These are phyloP conservation scores for Mastomys natalensis DNA, from an alignment of 2,113 vertebrate species.

Conservation along the genomic window DNA sequence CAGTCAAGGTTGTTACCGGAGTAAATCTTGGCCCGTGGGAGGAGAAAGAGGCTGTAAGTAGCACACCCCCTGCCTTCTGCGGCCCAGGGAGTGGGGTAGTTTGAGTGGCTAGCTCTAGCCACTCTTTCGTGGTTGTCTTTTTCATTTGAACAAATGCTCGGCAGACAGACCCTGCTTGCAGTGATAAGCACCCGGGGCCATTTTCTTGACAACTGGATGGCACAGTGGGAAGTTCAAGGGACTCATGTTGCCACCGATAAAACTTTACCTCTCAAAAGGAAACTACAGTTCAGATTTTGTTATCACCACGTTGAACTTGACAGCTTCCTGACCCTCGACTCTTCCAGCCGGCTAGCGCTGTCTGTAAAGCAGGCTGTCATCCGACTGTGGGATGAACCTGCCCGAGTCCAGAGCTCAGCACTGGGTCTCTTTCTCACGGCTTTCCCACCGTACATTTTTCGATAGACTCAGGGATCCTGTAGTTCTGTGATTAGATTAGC, in stretches of 20 bases:
- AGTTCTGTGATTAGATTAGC: background rate
- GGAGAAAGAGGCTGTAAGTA: accelerated
- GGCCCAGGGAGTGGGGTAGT: accelerated
- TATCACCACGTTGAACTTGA: background rate
- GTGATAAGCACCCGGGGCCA: too few species aligned
- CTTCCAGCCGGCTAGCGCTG: background rate
- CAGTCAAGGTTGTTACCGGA: accelerated
- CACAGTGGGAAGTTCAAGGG: background rate
- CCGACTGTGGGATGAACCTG: accelerated
- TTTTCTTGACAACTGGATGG: background rate
- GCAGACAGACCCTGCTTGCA: background rate
- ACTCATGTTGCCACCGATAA: too few species aligned
- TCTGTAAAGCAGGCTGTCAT: background rate
- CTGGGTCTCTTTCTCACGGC: too few species aligned
- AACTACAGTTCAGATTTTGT: background rate
- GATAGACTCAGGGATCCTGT: background rate
- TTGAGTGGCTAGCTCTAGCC: background rate
- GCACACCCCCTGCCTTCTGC: accelerated
- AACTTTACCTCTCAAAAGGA: background rate
- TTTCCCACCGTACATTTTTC: background rate
- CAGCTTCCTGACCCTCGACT: background rate
- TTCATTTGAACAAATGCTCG: background rate
- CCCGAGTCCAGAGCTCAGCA: background rate
- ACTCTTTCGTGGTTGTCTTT: accelerated
- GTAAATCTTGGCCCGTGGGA: background rate